Evolutionary conservation across 1,140 invertebrate genomes (phyloP).

Genomic region (Drosophila santomea): DNA sequence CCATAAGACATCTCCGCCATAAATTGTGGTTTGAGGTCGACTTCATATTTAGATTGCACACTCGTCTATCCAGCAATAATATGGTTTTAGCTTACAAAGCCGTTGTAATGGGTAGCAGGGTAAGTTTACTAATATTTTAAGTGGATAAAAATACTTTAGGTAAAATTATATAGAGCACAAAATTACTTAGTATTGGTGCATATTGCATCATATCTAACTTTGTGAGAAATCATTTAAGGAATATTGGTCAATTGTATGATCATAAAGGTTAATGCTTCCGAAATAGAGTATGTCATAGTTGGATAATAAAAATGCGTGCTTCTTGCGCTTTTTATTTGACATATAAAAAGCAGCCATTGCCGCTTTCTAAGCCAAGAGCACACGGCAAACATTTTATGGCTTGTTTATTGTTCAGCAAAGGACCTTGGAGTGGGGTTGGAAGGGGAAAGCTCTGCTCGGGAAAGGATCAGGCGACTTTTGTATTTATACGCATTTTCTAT

Average conservation of each 20-base stretch:
- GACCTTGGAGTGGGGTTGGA: conserved; percentile 9
- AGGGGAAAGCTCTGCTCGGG: conserved; percentile 22
- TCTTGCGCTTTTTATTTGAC: conserved; percentile 56
- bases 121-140: not conserved
- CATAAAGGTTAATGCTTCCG: not conserved
- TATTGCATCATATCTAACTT: too few species aligned
- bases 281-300: conserved; percentile 29
- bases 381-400: conserved; percentile 69
- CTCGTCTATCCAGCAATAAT: conserved; percentile 3
- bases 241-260: not conserved
- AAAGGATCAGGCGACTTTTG: conserved; percentile 29
- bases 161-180: too few species aligned
- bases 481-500: conserved; percentile 75
- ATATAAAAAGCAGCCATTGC: conserved; percentile 56
- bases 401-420: conserved; percentile 69
- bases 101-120: not conserved
- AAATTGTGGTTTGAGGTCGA: conserved; percentile 38
- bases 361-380: conserved; percentile 49
- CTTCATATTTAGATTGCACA: conserved; percentile 41
- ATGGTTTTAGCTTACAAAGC: conserved; percentile 2
- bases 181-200: too few species aligned
- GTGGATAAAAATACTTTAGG: too few species aligned
- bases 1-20: conserved; percentile 33
- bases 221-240: too few species aligned
- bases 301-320: conserved; percentile 29